Evolutionary conservation across 2,113 vertebrate species (phyloP), one percentile per base, ranked within the genome.

Genomic region (Phyllostomus discolor): DNA sequence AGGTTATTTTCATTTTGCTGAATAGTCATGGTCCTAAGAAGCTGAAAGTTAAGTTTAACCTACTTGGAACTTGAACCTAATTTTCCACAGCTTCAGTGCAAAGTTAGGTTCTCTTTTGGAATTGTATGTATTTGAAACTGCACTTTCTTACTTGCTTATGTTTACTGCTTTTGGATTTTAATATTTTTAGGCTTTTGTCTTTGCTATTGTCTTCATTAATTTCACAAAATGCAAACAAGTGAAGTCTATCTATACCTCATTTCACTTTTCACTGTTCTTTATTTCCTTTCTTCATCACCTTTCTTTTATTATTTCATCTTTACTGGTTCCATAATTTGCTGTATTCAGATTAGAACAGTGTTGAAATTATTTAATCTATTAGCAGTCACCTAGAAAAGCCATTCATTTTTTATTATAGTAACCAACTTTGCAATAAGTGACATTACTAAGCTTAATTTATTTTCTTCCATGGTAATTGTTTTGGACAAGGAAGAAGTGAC

Each of bases 381-480:
- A 90, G 35, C 52, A 94, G 26, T 48, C 78, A 94, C 76, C 72
- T 91, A 73, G 80, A 94, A 95, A 91, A 94, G 11, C 28, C 67
- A 46, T 90, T 88, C 82, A 81, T 59, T 6, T 19, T 12, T 33
- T 93, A 92, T 95, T 54, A 73, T 92, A 83, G 83, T 59, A 78
- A n/a, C 8, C n/a, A 94, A 26, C 33, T 81, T 85, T 92, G 64
- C 89, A 73, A 84, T 93, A 91, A 69, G 11, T 91, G 78, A 76
- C 76, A 96, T 72, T 87, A 38, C 43, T 95, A 97, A 62, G 33
- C 48, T 83, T 94, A 86, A 81, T 84, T 90, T 80, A 93, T 95
- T 96, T 95, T 96, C 11, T 90, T 95, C 35, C 35, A 15, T 73
- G 94, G 82, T 93, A 93, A 90, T 78, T 97, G 57, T 62, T 85